Evolutionary conservation across 2,113 vertebrate species (phyloP).

Genomic region (Catharus minimus): DNA sequence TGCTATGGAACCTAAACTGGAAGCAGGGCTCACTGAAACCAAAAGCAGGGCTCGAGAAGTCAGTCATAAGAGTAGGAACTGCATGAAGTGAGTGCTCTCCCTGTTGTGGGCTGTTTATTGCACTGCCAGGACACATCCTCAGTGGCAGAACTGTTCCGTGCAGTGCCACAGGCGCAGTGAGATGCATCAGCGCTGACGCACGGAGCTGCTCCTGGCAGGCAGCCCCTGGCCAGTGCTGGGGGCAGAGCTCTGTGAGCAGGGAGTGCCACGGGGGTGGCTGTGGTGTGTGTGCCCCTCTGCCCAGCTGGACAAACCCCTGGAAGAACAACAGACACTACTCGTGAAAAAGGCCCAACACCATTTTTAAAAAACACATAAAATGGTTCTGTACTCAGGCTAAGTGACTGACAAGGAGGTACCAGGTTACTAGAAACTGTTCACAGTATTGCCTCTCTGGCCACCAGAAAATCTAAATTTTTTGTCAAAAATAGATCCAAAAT

Average conservation of each 20-base stretch:
- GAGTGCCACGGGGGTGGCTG: neutral
- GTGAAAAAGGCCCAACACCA: neutral
- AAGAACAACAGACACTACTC: neutral
- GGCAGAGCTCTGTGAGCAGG: neutral
- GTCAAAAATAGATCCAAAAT: neutral
- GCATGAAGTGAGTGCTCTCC: neutral
- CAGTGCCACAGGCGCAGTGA: neutral
- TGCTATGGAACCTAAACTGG: neutral
- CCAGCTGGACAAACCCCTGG: neutral
- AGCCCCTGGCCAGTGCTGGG: neutral
- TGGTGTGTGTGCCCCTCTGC: neutral
- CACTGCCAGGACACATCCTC: neutral
- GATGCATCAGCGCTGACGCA: neutral
- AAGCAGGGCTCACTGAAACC: neutral
- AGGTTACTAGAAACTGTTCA: neutral
- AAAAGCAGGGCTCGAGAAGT: neutral
- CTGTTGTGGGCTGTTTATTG: neutral
- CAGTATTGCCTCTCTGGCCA: neutral
- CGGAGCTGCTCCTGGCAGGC: neutral
- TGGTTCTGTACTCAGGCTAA: neutral
- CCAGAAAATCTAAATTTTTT: neutral
- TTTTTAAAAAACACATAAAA: neutral
- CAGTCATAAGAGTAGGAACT: fast-evolving
- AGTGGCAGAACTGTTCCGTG: neutral
- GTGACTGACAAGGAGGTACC: neutral